Percentiles rank a stretch among this genome's conserved stretches.
phyloP scores from a whole-genome alignment of 2,113 vertebrate genomes.

The Struthidea cinerea region DNA sequence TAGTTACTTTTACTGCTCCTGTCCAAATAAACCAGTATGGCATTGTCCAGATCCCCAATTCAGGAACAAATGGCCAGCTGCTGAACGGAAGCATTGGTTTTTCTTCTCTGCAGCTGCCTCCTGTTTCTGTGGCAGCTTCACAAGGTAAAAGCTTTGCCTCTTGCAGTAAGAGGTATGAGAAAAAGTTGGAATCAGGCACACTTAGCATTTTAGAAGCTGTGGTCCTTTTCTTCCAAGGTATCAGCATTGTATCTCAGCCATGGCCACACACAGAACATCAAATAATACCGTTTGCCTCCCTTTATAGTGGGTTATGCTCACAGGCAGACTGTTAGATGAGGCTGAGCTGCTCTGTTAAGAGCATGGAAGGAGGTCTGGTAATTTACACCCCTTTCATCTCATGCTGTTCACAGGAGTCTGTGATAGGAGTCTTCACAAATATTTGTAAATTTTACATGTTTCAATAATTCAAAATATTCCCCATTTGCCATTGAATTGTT shows the following conservation, averaged over 20 bases:
- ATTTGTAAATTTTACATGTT: conserved; percentile 24
- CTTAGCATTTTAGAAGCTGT: background rate
- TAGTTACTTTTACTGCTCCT: conserved; percentile 88
- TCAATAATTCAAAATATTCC: conserved; percentile 24
- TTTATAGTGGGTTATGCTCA: background rate
- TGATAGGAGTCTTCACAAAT: background rate
- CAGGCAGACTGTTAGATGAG: background rate
- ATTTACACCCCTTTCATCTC: background rate
- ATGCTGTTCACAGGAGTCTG: background rate
- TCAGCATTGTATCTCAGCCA: background rate
- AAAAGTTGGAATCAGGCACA: background rate
- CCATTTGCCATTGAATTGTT: conserved; percentile 19
- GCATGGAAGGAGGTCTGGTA: background rate
- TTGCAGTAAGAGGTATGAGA: background rate
- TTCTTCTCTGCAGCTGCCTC: conserved; percentile 88
- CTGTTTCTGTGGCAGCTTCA: conserved; percentile 84
- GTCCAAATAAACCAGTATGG: conserved; percentile 94
- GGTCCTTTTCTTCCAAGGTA: background rate
- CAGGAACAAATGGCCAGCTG: conserved; percentile 81
- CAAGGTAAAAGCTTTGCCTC: conserved; percentile 77
- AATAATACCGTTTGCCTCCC: background rate
- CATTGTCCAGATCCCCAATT: conserved; percentile 89
- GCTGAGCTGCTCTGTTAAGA: background rate
- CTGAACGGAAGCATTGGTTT: conserved; percentile 87
- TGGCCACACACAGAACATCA: background rate